phyloP scores from a whole-genome alignment of 2,113 vertebrate species.

The Heptranchias perlo region DNA sequence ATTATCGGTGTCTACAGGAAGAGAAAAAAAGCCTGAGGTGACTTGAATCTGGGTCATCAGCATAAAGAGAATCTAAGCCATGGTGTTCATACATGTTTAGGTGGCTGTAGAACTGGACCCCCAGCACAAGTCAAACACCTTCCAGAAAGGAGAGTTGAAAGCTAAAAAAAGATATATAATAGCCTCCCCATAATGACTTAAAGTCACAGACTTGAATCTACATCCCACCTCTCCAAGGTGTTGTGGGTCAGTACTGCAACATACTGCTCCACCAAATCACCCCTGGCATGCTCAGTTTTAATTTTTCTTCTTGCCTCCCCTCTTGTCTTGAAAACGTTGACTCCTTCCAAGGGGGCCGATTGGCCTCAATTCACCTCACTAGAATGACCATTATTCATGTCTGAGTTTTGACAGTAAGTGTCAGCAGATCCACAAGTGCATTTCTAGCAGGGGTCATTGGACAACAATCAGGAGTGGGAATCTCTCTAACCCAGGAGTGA shows the following conservation, averaged over 20 bases:
- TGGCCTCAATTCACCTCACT: background rate
- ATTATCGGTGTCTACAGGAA: background rate
- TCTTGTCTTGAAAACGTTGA: background rate
- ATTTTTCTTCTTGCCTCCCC: background rate
- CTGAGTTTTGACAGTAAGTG: too few species aligned
- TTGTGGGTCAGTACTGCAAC: background rate
- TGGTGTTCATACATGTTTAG: background rate
- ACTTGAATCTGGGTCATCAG: background rate
- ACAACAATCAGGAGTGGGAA: background rate
- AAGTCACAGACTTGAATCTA: background rate
- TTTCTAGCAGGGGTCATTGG: too few species aligned
- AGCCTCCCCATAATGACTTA: background rate
- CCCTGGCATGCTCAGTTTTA: background rate
- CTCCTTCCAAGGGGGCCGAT: too few species aligned
- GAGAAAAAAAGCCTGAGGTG: background rate
- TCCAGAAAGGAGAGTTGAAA: background rate
- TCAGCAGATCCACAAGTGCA: too few species aligned
- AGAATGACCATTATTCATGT: background rate
- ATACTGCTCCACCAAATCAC: background rate
- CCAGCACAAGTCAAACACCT: background rate
- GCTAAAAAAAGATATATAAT: background rate
- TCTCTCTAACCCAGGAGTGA: background rate
- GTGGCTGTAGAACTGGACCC: background rate
- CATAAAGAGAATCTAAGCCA: background rate
- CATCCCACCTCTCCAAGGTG: background rate